phyloP scores from a whole-genome alignment of 1,140 invertebrate species.

The Cherax quadricarinatus region DNA sequence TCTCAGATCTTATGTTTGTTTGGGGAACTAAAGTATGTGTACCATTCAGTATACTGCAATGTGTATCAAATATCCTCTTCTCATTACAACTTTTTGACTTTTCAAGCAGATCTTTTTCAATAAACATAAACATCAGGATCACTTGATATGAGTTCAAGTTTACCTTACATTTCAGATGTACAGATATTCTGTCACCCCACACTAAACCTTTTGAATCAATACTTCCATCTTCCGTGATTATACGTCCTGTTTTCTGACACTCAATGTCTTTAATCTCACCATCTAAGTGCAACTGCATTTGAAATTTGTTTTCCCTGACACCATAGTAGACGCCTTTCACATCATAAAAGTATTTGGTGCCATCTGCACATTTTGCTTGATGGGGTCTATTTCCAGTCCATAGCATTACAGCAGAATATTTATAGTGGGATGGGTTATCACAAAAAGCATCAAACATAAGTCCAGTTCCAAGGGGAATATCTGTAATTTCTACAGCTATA shows the following conservation, averaged over 20 bases:
- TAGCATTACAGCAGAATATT: background rate
- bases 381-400: slow-evolving; percentile 2
- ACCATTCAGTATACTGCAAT: background rate
- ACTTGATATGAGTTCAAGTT: background rate
- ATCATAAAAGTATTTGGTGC: background rate
- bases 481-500: background rate
- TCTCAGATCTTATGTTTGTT: background rate
- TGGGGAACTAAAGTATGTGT: background rate
- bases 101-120: background rate
- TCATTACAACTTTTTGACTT: background rate
- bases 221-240: background rate
- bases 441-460: slow-evolving; percentile 4
- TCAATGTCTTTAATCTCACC: background rate
- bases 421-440: background rate
- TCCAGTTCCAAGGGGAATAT: background rate
- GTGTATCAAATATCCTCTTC: background rate
- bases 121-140: background rate
- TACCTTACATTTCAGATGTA: background rate
- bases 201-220: background rate
- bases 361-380: background rate
- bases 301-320: background rate
- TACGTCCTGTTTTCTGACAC: background rate
- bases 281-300: background rate
- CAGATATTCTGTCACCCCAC: background rate
- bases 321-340: background rate